A percentile compares a stretch with the other conserved stretches of the same genome.
Conservation (phyloP, 2,888 invertebrate genomes). For the Idaea aversata region DNA sequence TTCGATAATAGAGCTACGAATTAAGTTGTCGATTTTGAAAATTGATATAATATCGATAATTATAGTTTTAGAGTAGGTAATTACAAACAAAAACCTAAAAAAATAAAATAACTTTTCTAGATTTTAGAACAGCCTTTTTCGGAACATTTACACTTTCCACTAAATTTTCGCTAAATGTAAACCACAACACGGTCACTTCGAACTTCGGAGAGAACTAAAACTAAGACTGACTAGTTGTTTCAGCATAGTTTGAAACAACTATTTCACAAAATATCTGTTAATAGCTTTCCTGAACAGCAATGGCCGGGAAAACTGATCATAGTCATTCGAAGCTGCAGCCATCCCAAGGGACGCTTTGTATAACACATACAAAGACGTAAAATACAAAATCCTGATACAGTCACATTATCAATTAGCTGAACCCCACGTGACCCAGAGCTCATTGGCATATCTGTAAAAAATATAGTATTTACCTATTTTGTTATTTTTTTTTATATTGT, state of each 20-base stretch:
- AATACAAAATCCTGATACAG: too few relatives aligned
- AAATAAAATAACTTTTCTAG: background rate
- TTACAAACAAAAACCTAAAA: too few relatives aligned
- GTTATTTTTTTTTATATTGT: too few relatives aligned
- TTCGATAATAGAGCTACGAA: too few relatives aligned
- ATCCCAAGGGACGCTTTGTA: background rate
- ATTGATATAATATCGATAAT: too few relatives aligned
- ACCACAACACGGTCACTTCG: background rate
- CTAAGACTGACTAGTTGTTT: background rate
- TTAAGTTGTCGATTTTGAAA: too few relatives aligned
- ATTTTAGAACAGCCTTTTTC: background rate
- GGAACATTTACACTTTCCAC: background rate
- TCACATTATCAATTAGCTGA: too few relatives aligned
- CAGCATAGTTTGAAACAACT: background rate
- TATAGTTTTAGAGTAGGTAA: too few relatives aligned
- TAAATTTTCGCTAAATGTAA: background rate
- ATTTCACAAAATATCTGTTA: slow-evolving; percentile 2
- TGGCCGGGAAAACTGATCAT: background rate
- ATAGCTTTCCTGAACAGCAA: background rate
- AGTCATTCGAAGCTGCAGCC: background rate
- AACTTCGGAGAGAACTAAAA: background rate
- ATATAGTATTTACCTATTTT: too few relatives aligned
- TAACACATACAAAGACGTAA: background rate
- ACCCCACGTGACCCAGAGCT: too few relatives aligned
- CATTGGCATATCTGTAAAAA: too few relatives aligned